Evolutionary conservation across 2,888 invertebrate genomes (phyloP), one percentile per base, ranked within the genome.

Genomic region (Criorhina ranunculi): DNA sequence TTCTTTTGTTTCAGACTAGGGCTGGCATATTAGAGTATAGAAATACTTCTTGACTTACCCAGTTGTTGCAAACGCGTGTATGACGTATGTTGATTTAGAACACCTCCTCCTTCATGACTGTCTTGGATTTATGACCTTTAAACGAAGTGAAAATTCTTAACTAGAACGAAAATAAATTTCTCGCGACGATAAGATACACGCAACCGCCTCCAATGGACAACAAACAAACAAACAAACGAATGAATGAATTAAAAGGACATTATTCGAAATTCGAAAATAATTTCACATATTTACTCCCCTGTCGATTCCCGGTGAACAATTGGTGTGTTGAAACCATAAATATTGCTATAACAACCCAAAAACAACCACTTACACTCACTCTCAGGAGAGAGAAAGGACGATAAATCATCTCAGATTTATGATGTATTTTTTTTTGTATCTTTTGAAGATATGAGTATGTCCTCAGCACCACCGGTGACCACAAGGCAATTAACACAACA

Each of bases 381-480:
- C 60, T 24, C 37, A 15, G 15, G 19, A 24, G 40, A 31, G 55
- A 69, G 75, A 55, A 70, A 73, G 24, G 70, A 80, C 76, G 40
- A 85, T 85, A 85, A 85, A 85, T 85, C 85, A 85, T 85, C 75
- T 75, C 80, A 64, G 66, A 80, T 76, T 85, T 80, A 85, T 83
- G 78, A 79, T 75, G 83, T 73, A 35, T 78, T 67, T 40, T 64
- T 53, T 67, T 64, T 33, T 42, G 35, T 51, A 12, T 66, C 31
- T 51, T 46, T 15, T n/a, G 33, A 24, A 42, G 51, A 72, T 42
- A 69, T 78, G 40, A 64, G 51, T 51, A 66, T 78, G 78, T 83
- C 83, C 73, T 78, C 79, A 83, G 69, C 69, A 69, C 66, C 69
- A 69, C 66, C 70, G 75, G 85, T 80, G 85, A 85, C 85, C 85